These are phyloP conservation scores for Otolemur crassicaudatus DNA, from an alignment of 2,797 vertebrate genomes.

Conservation along the genomic window DNA sequence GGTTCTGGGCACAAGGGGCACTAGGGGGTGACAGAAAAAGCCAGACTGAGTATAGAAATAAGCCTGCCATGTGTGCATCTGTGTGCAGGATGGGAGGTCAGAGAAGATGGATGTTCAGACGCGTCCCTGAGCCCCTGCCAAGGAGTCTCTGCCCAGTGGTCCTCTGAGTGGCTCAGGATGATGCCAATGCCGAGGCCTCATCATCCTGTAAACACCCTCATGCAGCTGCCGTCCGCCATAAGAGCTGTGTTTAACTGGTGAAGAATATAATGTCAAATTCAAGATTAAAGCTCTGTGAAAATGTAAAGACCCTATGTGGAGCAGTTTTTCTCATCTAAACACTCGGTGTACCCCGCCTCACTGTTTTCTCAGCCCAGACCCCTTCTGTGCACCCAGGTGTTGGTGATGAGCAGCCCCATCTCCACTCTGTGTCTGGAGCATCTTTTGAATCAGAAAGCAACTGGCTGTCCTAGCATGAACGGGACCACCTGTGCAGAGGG, in stretches of 20 bases:
- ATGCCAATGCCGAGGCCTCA: not conserved
- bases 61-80: not conserved
- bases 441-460: not conserved
- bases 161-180: not conserved
- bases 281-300: not conserved
- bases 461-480: not conserved
- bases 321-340: not conserved
- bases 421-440: not conserved
- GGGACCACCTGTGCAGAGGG: not conserved
- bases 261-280: not conserved
- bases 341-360: accelerated
- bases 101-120: not conserved
- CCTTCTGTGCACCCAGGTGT: not conserved
- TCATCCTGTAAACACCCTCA: not conserved
- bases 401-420: not conserved
- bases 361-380: not conserved
- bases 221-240: not conserved
- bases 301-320: not conserved
- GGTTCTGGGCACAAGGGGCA: not conserved
- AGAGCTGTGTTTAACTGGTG: not conserved
- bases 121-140: not conserved
- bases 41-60: not conserved
- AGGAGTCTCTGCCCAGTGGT: not conserved
- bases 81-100: not conserved
- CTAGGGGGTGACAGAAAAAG: not conserved